phyloP scores from a whole-genome alignment of 2,888 invertebrate species.

The Empis livida region DNA sequence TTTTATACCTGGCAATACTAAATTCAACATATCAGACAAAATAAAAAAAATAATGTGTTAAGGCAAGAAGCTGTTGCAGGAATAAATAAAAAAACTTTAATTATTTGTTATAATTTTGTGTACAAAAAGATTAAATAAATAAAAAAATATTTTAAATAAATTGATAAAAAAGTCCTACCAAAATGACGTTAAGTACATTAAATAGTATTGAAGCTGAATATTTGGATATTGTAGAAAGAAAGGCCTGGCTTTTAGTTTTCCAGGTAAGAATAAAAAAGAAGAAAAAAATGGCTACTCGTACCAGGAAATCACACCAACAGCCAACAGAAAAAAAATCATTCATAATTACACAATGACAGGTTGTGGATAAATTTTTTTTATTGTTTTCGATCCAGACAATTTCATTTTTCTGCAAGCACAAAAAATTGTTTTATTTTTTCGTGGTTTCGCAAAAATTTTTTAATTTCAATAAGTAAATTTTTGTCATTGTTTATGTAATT shows the following conservation, averaged over 20 bases:
- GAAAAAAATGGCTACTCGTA: background rate
- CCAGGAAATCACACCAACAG: background rate
- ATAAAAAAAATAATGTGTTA: too few relatives aligned
- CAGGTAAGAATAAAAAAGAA: slow-evolving; percentile 41
- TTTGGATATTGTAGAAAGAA: slow-evolving; percentile 51
- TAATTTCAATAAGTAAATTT: background rate
- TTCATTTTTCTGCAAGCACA: too few relatives aligned
- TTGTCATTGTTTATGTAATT: too few relatives aligned
- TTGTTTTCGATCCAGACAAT: background rate
- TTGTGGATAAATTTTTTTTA: background rate
- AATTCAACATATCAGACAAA: too few relatives aligned
- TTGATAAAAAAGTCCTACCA: too few relatives aligned
- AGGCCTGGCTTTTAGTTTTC: slow-evolving; percentile 57
- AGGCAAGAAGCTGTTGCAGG: too few relatives aligned
- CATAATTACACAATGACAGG: background rate
- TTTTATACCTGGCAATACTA: too few relatives aligned
- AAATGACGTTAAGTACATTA: background rate
- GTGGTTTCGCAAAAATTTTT: background rate
- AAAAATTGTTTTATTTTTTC: background rate
- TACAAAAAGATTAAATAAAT: too few relatives aligned
- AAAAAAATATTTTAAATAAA: too few relatives aligned
- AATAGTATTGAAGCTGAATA: slow-evolving; percentile 54
- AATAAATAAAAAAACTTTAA: too few relatives aligned
- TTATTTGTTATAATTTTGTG: too few relatives aligned
- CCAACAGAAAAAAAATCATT: background rate